Percentiles rank a stretch among this genome's conserved stretches.
phyloP scores from a whole-genome alignment of 2,113 vertebrate genomes.

The Pionites leucogaster region DNA sequence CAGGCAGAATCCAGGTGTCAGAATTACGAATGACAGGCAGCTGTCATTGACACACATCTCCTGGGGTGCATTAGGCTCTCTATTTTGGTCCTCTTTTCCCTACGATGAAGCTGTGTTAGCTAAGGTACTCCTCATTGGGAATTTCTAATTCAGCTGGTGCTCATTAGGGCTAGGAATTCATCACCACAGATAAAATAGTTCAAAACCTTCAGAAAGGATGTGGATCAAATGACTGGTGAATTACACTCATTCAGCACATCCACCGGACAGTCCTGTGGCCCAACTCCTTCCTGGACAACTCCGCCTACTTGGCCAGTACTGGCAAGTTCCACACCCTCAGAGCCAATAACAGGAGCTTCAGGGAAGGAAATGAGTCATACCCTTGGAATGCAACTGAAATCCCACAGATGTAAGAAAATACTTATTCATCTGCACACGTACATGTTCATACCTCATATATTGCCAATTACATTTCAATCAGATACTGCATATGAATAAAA shows the following conservation, averaged over 20 bases:
- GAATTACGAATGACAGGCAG: background rate
- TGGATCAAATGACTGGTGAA: background rate
- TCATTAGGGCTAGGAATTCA: background rate
- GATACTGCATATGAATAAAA: background rate
- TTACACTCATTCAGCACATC: background rate
- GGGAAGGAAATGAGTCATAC: constrained; percentile 44
- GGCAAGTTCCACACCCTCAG: constrained; percentile 8
- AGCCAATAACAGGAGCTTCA: background rate
- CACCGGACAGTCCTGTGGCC: background rate
- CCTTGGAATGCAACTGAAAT: constrained; percentile 26
- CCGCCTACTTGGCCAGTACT: background rate
- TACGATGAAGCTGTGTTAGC: background rate
- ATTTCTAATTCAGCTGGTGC: background rate
- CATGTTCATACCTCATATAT: background rate
- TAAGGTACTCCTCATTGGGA: background rate
- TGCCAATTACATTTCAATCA: background rate
- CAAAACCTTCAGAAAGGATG: background rate
- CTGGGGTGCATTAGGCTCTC: background rate
- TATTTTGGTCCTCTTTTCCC: background rate
- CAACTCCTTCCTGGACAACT: background rate
- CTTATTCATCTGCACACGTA: background rate
- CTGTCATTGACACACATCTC: background rate
- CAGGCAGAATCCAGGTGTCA: background rate
- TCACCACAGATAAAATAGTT: background rate
- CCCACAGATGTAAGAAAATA: constrained; percentile 19